phyloP scores from a whole-genome alignment of 2,888 invertebrate species.

The Drosophila yooni region DNA sequence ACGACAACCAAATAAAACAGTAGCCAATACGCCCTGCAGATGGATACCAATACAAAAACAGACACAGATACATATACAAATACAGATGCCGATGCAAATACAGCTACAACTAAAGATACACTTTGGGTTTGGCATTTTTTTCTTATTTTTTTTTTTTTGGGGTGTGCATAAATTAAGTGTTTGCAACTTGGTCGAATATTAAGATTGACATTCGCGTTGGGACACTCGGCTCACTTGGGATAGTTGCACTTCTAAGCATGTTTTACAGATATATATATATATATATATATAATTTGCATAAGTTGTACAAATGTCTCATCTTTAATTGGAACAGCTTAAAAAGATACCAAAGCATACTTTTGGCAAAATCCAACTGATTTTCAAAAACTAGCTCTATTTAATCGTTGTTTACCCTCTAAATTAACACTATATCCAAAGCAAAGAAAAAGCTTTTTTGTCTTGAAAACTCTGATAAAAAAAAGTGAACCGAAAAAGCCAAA shows the following conservation, averaged over 20 bases:
- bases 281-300: neutral
- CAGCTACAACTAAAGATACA: slow-evolving; percentile 9
- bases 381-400: too few species aligned
- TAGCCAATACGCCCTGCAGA: slow-evolving; percentile 50
- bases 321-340: too few species aligned
- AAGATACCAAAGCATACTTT: too few species aligned
- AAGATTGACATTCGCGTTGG: slow-evolving; percentile 31
- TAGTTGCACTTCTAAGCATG: neutral
- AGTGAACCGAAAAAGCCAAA: too few species aligned
- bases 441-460: too few species aligned
- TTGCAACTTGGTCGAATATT: slow-evolving; percentile 19
- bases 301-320: neutral
- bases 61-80: slow-evolving; percentile 1
- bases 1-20: slow-evolving; percentile 46
- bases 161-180: slow-evolving; percentile 67
- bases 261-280: neutral
- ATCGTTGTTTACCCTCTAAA: too few species aligned
- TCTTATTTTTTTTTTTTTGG: slow-evolving; percentile 3
- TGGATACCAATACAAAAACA: slow-evolving; percentile 4
- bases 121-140: slow-evolving; percentile 30
- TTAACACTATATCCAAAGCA: too few species aligned
- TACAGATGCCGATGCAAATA: neutral
- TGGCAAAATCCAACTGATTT: too few species aligned
- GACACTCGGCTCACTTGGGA: neutral
- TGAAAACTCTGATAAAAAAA: too few species aligned